Conservation (phyloP, 2,888 invertebrate genomes). For the Drosophila birchii region DNA sequence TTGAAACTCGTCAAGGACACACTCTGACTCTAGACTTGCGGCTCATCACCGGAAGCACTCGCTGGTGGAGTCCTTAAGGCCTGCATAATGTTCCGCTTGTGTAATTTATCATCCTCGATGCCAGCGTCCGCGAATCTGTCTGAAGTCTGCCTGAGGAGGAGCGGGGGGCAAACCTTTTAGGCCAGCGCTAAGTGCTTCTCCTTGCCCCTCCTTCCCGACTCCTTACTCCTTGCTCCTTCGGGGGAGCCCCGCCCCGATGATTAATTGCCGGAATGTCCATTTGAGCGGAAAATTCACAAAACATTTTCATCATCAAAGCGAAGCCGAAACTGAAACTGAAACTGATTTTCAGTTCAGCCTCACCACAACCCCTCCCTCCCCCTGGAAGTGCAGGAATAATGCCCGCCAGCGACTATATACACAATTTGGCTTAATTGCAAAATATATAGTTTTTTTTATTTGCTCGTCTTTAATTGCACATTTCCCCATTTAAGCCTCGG, state of each 20-base stretch:
- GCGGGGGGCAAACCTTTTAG: conserved; percentile 61
- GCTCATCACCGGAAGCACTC: conserved; percentile 1
- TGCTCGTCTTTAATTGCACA: conserved; percentile 8
- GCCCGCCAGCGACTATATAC: background rate
- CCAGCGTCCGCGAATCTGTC: conserved; percentile 43
- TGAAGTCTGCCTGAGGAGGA: background rate
- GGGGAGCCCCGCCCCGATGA: conserved; percentile 54
- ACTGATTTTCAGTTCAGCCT: background rate
- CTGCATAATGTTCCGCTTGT: conserved; percentile 59
- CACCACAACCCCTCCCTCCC: background rate
- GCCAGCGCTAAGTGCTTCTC: conserved; percentile 50
- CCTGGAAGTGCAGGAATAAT: background rate
- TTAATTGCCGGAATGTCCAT: conserved; percentile 71
- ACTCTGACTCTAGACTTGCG: background rate
- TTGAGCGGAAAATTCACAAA: conserved; percentile 63
- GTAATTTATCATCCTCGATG: conserved; percentile 74
- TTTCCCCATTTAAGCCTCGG: conserved; percentile 5
- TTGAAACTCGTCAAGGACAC: background rate
- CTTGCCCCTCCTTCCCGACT: background rate
- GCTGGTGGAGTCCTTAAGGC: conserved; percentile 9
- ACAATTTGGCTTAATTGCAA: conserved; percentile 19
- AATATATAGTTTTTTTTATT: conserved; percentile 17
- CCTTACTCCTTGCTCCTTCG: background rate
- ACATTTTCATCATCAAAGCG: conserved; percentile 56
- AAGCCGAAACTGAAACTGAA: conserved; percentile 4